Percentiles rank a stretch among this genome's conserved stretches.
Evolutionary conservation across 2,113 vertebrate genomes (phyloP).

Genomic region (Pangasianodon hypophthalmus): DNA sequence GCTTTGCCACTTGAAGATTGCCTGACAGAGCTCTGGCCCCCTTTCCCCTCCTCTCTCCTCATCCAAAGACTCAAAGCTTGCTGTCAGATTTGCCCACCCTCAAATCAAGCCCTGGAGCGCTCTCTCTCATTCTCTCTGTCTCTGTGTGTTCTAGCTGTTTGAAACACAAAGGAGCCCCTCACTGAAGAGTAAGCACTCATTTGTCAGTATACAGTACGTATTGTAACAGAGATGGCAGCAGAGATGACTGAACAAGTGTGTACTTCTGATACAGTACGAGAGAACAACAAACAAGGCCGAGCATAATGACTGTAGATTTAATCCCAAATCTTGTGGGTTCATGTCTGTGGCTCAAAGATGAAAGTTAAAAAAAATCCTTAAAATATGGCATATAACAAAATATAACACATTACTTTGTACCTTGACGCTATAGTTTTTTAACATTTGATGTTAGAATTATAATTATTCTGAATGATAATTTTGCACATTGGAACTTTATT

Average conservation of each 20-base stretch:
- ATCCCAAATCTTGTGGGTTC: not conserved
- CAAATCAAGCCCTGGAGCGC: slow-evolving; percentile 74
- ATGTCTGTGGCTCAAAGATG: not conserved
- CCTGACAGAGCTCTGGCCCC: slow-evolving; percentile 55
- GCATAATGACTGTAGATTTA: not conserved
- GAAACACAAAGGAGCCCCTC: slow-evolving; percentile 54
- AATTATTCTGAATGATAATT: not conserved
- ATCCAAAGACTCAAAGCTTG: slow-evolving; percentile 75
- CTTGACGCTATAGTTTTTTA: not conserved
- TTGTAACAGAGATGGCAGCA: slow-evolving; percentile 46
- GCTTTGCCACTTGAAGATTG: slow-evolving; percentile 79
- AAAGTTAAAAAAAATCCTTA: not conserved
- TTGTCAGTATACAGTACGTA: slow-evolving; percentile 54
- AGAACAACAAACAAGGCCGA: not conserved
- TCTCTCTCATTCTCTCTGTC: slow-evolving; percentile 37
- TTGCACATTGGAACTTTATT: not conserved
- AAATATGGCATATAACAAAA: not conserved
- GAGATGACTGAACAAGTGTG: slow-evolving; percentile 47
- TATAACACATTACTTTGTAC: not conserved
- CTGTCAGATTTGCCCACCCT: slow-evolving; percentile 77
- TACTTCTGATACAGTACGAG: slow-evolving; percentile 34
- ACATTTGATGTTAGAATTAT: not conserved
- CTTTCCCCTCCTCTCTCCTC: slow-evolving; percentile 36
- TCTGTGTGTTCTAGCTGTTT: slow-evolving; percentile 43
- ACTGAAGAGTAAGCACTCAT: slow-evolving; percentile 48